Evolutionary conservation across 1,140 invertebrate species (phyloP), one percentile per base, ranked within the genome.

Genomic region (Philopotamus ludificatus): DNA sequence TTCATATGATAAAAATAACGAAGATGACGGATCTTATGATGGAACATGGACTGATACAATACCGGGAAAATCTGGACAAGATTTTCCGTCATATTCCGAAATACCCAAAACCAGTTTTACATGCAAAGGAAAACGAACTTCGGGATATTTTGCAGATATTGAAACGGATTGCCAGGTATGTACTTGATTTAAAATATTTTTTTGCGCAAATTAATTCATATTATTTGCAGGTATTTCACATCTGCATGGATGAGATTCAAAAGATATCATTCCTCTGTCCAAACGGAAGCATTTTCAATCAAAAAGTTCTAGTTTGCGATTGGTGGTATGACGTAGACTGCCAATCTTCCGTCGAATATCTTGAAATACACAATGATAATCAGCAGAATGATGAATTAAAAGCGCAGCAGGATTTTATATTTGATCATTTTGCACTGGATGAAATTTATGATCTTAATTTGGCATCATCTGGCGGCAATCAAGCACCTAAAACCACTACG

Each of bases 131-230:
- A 86, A 84, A 74, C 77, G 80, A 49, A 75, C 80, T 7, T 84
- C 85, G 9, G 82, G 85, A 12, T 86, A 85, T 73, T 86, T 86
- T 71, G 84, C 84, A 0, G 85, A 86, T 71, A 73, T 78, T 2
- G 83, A 85, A 62, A 80, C 75, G 9, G 74, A 79, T 59, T 82
- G 80, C 68, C 81, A 83, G 74, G 77, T 77, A 51, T 25, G 25
- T 45, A 15, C 18, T 44, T 9, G 41, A 44, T 23, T 39, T 18
- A 57, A 10, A 9, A 49, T 49, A 15, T 8, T 16, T 49, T 49
- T 49, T 49, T 16, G n/a, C n/a, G 8, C 16, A 8, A 49, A 49
- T 34, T 34, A 12, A n/a, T n/a, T n/a, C n/a, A n/a, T 34, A 51
- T 50, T 39, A 23, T 49, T 18, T 58, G 62, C 73, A 82, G 76